Base-by-base conservation (phyloP, 2,797 vertebrate genomes). In the Crenichthys baileyi region DNA sequence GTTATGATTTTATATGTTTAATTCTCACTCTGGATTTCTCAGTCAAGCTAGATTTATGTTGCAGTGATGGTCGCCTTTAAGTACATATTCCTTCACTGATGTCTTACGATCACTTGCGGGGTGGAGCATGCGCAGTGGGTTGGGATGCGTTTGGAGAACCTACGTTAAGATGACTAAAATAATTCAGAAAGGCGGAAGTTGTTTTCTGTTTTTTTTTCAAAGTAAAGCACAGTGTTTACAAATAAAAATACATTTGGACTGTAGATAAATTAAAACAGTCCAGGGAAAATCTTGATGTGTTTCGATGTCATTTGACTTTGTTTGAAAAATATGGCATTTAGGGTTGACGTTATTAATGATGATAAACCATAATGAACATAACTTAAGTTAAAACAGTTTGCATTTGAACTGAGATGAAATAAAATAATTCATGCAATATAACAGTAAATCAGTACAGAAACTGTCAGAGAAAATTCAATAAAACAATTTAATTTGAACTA, bases 101-200 rank as follows among this genome's bases (percentile, higher is more conserved):
- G 92, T 87, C 86, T 90, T 75, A 83, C 87, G 93, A 94, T 95
- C 94, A 93, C 96, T 95, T 94, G 95, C 92, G 79, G 79, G 75
- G 71, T 36, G 41, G 96, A 84, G 90, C 97, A 96, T 96, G 97
- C 97, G 96, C 96, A 77, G 65, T 90, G 87, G 77, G 58, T 72
- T 63, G 76, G 44, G 79, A 87, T 85, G 78, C 2, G 36, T 75
- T 31, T 65, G 65, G 55, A 81, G 77, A 68, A 75, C 6, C 3
- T 79, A 72, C 13, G 70, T 85, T 53, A 91, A 89, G 75, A 0
- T 2, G 1, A 7, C 55, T 5, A 13, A 0, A 1, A 46, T 76
- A 51, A 61, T 63, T 0, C 0, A 4, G 68, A n/a, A 29, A 7
- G 77, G 0, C 71, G 84, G 90, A 91, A 86, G 74, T 67, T 5